Percentiles rank a stretch among this genome's conserved stretches.
phyloP scores from a whole-genome alignment of 2,888 invertebrate genomes.

The Oscheius sp. region DNA sequence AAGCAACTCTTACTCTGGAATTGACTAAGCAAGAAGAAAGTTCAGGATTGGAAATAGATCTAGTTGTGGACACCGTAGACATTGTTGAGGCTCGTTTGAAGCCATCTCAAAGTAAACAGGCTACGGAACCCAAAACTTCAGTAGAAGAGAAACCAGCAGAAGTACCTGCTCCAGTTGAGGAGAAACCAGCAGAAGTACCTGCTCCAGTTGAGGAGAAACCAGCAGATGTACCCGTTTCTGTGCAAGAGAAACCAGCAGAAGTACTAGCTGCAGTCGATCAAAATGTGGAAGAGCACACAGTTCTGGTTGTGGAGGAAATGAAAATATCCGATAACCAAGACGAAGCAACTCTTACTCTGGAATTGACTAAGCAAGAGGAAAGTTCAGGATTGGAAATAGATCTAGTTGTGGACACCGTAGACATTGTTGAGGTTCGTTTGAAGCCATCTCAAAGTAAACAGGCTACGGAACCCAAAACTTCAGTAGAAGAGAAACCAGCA shows the following conservation, averaged over 20 bases:
- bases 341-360: conserved; percentile 1
- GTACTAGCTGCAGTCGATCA: background rate
- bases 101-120: background rate
- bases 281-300: background rate
- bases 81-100: background rate
- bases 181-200: background rate
- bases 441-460: too few species aligned
- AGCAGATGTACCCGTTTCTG: background rate
- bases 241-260: background rate
- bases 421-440: background rate
- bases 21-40: background rate
- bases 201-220: background rate
- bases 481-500: too few species aligned
- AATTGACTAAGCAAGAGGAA: background rate
- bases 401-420: conserved; percentile 11
- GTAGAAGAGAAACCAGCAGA: background rate
- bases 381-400: conserved; percentile 20
- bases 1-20: background rate
- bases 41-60: conserved; percentile 20
- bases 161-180: background rate
- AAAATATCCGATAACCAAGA: background rate
- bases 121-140: background rate
- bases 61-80: background rate
- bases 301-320: background rate
- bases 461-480: too few species aligned